Evolutionary conservation across 2,113 vertebrate genomes (phyloP), one percentile per base, ranked within the genome.

Genomic region (Zosterops japonicus): DNA sequence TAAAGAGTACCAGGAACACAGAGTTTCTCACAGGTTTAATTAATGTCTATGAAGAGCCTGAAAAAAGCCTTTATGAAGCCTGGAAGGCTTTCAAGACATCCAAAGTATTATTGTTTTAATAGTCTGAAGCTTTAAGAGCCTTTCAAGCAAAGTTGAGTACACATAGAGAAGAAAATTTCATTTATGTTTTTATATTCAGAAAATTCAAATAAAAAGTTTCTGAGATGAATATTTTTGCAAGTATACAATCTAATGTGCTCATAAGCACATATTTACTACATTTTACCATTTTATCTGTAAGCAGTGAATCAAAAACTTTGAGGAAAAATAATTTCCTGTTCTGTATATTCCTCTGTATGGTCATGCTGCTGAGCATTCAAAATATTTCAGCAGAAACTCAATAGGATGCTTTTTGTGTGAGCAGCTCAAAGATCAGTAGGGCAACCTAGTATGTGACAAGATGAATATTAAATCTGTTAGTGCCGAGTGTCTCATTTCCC

Each of bases 381-480:
- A 76, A 95, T 69, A 90, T 96, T 97, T 96, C 90, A 96, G 70
- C 63, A 87, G 92, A 93, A 98, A 97, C 91, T 95, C 79, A 47
- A 95, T 95, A 97, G 71, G 44, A 64, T 3, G 21, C 35, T 94
- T 91, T 93, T 93, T 83, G 35, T 88, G 83, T 41, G 46, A 83
- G 21, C 57, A 83, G 56, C 44, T 79, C 42, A 57, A 56, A 81
- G 55, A 91, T 72, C 59, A 29, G 41, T 21, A 85, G 47, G 53
- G 41, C 85, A 96, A 86, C 52, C 59, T 55, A 59, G 71, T 14
- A 71, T 41, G 79, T 92, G 80, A 82, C 49, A 90, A 96, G 81
- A 96, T 56, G 31, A 93, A 81, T 79, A 94, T 92, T 89, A 87
- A 95, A 95, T 71, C 83, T 90, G 31, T 74, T 92, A 56, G 76